These are phyloP conservation scores for Gastrophysa polygoni DNA, from an alignment of 2,888 invertebrate genomes.

Conservation along the genomic window DNA sequence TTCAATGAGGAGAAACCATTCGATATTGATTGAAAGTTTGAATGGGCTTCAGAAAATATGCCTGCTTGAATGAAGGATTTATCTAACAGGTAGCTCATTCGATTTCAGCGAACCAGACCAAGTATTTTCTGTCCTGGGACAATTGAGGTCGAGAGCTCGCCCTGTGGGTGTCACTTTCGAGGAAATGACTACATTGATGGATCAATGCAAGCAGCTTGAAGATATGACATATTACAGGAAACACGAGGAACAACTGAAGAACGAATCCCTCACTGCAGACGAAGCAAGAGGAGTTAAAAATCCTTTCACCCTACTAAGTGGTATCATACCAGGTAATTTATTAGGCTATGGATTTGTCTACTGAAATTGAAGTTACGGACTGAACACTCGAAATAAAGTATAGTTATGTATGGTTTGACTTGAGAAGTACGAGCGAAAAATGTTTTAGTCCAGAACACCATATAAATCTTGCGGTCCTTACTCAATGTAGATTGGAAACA, in stretches of 20 bases:
- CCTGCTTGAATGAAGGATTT: too few species aligned
- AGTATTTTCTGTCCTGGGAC: slow-evolving; percentile 67
- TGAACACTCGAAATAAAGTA: too few species aligned
- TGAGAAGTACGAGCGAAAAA: too few species aligned
- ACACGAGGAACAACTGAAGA: slow-evolving; percentile 49
- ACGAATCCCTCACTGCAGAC: slow-evolving; percentile 22
- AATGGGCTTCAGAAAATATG: too few species aligned
- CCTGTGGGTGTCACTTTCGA: slow-evolving; percentile 71
- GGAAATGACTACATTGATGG: slow-evolving; percentile 81
- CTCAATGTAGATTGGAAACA: too few species aligned
- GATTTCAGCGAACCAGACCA: slow-evolving; percentile 73
- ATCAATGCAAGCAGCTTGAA: slow-evolving; percentile 76
- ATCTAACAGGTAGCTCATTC: slow-evolving; percentile 11
- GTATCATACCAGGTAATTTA: slow-evolving; percentile 77
- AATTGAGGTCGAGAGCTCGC: slow-evolving; percentile 66
- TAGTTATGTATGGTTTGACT: too few species aligned
- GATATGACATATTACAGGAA: slow-evolving; percentile 45
- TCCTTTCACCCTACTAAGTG: slow-evolving; percentile 74
- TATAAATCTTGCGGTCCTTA: too few species aligned
- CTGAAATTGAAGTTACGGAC: too few species aligned
- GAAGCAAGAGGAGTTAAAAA: slow-evolving; percentile 62
- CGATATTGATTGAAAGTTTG: too few species aligned
- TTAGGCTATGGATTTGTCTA: too few species aligned
- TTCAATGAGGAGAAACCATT: too few species aligned
- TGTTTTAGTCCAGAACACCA: too few species aligned